Evolutionary conservation across 2,113 vertebrate genomes (phyloP).

Genomic region (Brachypodius melanocephalos): DNA sequence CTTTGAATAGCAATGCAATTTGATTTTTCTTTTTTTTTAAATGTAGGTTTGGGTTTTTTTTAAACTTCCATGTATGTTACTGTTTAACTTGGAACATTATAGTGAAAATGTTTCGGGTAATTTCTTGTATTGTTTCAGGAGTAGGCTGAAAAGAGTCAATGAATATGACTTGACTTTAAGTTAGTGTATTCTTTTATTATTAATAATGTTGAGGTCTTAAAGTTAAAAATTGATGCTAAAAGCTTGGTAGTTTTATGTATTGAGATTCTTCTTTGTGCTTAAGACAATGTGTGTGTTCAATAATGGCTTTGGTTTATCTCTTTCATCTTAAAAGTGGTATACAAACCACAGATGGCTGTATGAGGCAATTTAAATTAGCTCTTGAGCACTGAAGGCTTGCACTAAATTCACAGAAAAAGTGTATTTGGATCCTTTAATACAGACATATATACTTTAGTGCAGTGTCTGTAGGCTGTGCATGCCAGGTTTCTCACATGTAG

Average conservation of each 20-base stretch:
- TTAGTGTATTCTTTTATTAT: neutral
- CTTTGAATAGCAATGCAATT: neutral
- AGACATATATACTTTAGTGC: neutral
- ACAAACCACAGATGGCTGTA: neutral
- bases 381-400: neutral
- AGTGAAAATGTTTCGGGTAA: neutral
- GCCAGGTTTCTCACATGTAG: neutral
- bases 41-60: neutral
- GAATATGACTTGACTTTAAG: neutral
- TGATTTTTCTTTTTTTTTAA: neutral
- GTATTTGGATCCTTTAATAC: neutral
- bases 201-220: neutral
- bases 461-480: neutral
- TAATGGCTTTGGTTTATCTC: neutral
- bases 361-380: neutral
- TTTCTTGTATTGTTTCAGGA: neutral
- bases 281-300: neutral
- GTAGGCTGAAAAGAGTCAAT: neutral
- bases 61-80: neutral
- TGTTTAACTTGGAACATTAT: neutral
- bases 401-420: neutral
- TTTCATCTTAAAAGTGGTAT: neutral
- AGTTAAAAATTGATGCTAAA: neutral
- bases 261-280: neutral
- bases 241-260: neutral